Base-by-base conservation (phyloP, 1,140 invertebrate genomes). In the Pogonomyrmex californicus region DNA sequence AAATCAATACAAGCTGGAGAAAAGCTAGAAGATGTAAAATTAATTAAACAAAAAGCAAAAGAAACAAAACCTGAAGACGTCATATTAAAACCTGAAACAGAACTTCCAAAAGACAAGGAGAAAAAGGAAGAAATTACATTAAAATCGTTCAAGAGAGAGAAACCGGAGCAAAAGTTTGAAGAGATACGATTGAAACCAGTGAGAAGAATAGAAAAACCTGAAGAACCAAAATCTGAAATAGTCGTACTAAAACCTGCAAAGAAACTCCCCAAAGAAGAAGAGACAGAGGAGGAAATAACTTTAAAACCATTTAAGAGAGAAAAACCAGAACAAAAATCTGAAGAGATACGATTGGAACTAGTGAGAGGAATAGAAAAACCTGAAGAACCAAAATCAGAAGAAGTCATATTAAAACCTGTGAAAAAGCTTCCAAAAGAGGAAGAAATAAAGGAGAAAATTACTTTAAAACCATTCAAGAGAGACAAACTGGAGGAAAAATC, bases 271-370 rank as follows among this genome's bases (percentile, higher is more conserved):
- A 92, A 91, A 78, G 88, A 92, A 9, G 88, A 91, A 62, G 87
- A 88, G 56, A 41, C 56, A 5, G 63, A 78, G 0, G 82, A 90
- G n/a, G 70, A 87, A 54, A 36, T 95, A 4, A 92, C 91, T 2
- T 92, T 94, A 87, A 94, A 94, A 56, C 93, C 94, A 30, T 91
- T 94, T 0, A 87, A 94, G 56, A 94, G 93, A 33, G 63, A 44
- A 5, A 85, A 76, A 33, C 62, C 54, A 0, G 92, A 95, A 47
- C 92, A 95, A 58, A 92, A 92, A 3, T 71, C 92, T 10, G 95
- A 95, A 76, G 94, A 95, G 86, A 93, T 95, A 85, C 91, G 93
- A 89, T 94, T 94, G 91, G 94, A 95, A 10, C 94, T 92, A 10
- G 92, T 95, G 14, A 96, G 95, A 38, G 38, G 7, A 2, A 63